Base-by-base conservation (phyloP, 2,888 invertebrate species). In the Aplocera efformata region DNA sequence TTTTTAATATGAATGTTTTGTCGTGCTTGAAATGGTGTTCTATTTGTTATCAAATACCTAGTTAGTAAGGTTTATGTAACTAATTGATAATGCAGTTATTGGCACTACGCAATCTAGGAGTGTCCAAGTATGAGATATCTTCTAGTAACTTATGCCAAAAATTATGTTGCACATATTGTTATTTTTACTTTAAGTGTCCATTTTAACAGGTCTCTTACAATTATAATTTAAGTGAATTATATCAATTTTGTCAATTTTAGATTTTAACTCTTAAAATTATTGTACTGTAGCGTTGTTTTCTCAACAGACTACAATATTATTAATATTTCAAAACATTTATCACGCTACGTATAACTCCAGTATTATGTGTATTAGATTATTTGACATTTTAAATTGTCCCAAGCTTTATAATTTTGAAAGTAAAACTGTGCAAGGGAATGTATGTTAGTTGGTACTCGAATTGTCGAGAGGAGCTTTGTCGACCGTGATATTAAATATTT, bases 1-100 rank as follows among this genome's bases (percentile, higher is more conserved):
- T 82, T 88, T 88, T 89, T 85, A 88, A 84, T 89, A 88, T 89
- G 77, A 84, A 89, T 89, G 88, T 89, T 89, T 89, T 88, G 85
- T 89, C 89, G 88, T 89, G 89, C 88, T 89, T 89, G 86, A 86
- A 83, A 84, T 84, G 89, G 89, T 89, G 89, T 89, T 88, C 89
- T 88, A 86, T 88, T 89, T 88, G 88, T 89, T 89, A 88, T 85
- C 76, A 88, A 88, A 86, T 88, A 88, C 77, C 77, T 88, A 88
- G 88, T 63, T 81, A 72, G 71, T 89, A 89, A 88, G 88, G 70
- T 77, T 74, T 79, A 85, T 82, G 78, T 78, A 84, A 84, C 70
- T 78, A 79, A 79, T 74, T 69, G 67, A 78, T 42, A 25, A 73
- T 79, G 78, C 89, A 89, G 89, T 89, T 89, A 89, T 89, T 89